Conservation (phyloP, 2,113 vertebrate species). For the Anas platyrhynchos region DNA sequence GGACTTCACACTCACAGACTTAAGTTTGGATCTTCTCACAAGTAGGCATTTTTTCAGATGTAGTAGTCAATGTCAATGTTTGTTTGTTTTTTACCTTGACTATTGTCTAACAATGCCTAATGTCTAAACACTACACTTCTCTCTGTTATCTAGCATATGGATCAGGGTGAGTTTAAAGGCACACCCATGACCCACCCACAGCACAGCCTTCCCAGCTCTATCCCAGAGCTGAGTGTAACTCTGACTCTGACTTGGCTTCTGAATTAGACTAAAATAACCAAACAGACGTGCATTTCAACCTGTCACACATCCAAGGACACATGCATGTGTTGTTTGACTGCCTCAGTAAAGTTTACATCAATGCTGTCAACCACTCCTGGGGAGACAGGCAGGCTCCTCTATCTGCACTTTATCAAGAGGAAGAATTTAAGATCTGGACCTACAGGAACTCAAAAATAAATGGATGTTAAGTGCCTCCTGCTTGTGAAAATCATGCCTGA, state of each 20-base stretch:
- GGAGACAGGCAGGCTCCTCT: not conserved
- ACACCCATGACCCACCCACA: not conserved
- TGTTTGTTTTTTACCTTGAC: not conserved
- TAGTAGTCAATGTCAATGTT: not conserved
- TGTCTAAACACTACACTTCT: not conserved
- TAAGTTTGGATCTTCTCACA: not conserved
- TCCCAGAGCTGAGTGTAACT: not conserved
- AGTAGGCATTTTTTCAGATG: not conserved
- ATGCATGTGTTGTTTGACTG: not conserved
- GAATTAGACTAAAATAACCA: not conserved
- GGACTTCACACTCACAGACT: not conserved
- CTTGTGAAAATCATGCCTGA: not conserved
- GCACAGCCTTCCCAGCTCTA: not conserved
- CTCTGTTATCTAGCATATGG: not conserved
- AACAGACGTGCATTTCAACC: not conserved
- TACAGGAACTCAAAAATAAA: not conserved
- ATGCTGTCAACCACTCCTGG: fast-evolving
- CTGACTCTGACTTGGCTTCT: not conserved
- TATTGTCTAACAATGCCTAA: not conserved
- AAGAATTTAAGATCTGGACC: not conserved
- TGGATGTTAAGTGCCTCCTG: not conserved
- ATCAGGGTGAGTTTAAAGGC: not conserved
- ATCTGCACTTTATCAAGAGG: not conserved
- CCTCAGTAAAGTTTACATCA: fast-evolving
- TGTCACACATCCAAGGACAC: not conserved